These are phyloP conservation scores for Microtus oregoni DNA, from an alignment of 2,113 vertebrate genomes.

Conservation along the genomic window DNA sequence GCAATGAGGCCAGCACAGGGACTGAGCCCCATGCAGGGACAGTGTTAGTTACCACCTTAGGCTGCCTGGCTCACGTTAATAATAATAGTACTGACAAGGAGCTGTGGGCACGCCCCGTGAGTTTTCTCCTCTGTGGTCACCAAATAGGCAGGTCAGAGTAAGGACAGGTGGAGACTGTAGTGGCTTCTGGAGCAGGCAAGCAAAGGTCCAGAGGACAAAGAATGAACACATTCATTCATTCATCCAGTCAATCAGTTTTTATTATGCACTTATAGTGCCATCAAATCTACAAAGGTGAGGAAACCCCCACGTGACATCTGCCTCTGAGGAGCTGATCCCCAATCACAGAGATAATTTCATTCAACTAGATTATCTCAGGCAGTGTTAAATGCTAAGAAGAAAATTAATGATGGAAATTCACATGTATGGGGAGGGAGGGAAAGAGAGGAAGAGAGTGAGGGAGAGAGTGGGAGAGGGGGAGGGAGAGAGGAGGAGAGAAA, in stretches of 20 bases:
- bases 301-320: background rate
- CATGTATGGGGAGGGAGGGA: background rate
- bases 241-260: background rate
- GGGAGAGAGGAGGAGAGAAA: rapidly evolving
- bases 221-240: background rate
- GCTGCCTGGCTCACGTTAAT: background rate
- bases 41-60: background rate
- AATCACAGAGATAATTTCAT: background rate
- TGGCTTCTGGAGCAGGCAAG: background rate
- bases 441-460: no score
- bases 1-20: background rate
- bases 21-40: background rate
- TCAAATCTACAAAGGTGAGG: background rate
- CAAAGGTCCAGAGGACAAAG: background rate
- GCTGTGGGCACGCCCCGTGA: background rate
- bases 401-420: background rate
- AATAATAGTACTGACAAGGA: background rate
- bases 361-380: background rate
- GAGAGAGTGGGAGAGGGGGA: background rate
- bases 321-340: background rate
- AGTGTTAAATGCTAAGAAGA: background rate
- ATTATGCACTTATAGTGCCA: background rate
- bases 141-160: background rate
- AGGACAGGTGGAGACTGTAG: background rate
- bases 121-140: background rate